Evolutionary conservation across 2,113 vertebrate genomes (phyloP).

Genomic region (Psilopogon haemacephalus): DNA sequence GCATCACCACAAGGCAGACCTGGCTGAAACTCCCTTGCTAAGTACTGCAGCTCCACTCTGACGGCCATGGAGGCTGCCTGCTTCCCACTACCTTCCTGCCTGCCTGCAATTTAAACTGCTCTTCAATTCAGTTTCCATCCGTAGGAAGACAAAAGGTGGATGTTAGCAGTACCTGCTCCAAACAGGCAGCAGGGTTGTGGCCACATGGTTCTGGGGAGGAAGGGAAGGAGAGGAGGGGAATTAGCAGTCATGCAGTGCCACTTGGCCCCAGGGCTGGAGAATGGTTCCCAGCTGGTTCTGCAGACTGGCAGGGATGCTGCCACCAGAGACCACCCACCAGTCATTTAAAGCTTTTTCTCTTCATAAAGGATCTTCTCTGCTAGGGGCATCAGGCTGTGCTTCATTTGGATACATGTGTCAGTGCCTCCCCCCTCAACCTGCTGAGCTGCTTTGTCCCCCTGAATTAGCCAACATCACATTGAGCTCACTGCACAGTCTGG

Average conservation of each 20-base stretch:
- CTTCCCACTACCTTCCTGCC: rapidly evolving
- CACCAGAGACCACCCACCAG: conserved; percentile 5
- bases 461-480: not conserved
- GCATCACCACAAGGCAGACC: rapidly evolving
- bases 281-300: not conserved
- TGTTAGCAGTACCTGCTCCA: not conserved
- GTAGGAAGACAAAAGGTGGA: not conserved
- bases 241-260: rapidly evolving
- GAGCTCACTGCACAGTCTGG: not conserved
- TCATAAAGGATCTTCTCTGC: not conserved
- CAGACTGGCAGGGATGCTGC: not conserved
- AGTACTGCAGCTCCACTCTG: rapidly evolving
- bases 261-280: not conserved
- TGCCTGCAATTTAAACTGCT: not conserved
- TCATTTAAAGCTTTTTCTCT: not conserved
- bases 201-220: not conserved
- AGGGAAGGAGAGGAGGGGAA: not conserved
- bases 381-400: not conserved
- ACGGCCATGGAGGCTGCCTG: too few relatives aligned
- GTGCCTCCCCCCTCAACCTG: not conserved
- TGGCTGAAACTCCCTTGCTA: not conserved
- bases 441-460: not conserved
- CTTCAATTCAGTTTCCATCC: rapidly evolving
- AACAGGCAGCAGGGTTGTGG: not conserved
- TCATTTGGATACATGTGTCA: not conserved